Base-by-base conservation (phyloP, 2,888 invertebrate species). In the Drosophila anceps region DNA sequence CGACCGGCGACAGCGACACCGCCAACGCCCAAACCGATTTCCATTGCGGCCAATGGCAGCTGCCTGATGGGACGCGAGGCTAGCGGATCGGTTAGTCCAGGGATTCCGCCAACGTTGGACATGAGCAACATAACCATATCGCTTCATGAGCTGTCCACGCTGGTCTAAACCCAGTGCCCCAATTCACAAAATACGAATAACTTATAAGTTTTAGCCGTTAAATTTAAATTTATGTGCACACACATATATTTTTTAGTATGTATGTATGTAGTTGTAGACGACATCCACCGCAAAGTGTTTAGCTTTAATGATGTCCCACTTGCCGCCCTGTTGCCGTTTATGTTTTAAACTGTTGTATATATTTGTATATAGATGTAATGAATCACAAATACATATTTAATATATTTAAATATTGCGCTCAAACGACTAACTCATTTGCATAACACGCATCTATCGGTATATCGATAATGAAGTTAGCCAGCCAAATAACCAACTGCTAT, bases 131-230 rank as follows among this genome's bases (percentile, higher is more conserved):
- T 92, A 41, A 95, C 95, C 68, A 95, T 94, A 18, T 95, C 95
- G 51, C 94, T 95, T 44, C 95, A 95, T 81, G 96, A 96, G 91
- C 93, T 96, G 57, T 95, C 95, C 35, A 96, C 96, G n/a, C 93
- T 96, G 82, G 96, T 96, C 63, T 96, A 73, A 58, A 10, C 29
- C 7, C n/a, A 57, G 39, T 43, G 41, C n/a, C 27, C 54, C 20
- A 51, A 39, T 27, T n/a, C 29, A 54, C 39, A 54, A 50, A 61
- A 61, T 44, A 50, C 62, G 50, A 60, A 46, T 55, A 53, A n/a
- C 3, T n/a, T 39, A 51, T 69, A 69, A 75, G 64, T 5, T 18
- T 48, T 69, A 61, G 57, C 37, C 18, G 31, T 53, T 73, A 73
- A 46, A 27, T 15, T 43, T 31, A 44, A 27, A 51, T 58, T 15